These are phyloP conservation scores for Nasonia giraulti DNA, from an alignment of 1,140 invertebrate genomes.

Conservation along the genomic window DNA sequence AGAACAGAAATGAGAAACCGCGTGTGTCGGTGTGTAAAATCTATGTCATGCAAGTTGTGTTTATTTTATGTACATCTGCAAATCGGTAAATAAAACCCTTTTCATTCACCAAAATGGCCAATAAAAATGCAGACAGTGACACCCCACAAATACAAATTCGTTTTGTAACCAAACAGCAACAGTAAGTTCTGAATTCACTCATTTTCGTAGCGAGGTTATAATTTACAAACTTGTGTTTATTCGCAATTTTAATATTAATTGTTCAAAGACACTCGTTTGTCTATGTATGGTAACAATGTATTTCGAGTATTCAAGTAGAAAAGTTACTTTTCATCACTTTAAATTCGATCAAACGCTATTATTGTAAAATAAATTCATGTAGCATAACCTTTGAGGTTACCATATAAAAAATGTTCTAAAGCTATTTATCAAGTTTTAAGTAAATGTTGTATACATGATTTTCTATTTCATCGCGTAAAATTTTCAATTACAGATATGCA, in stretches of 20 bases:
- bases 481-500: slow-evolving; percentile 83
- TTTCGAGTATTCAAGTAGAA: too few species aligned
- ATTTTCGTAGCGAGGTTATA: slow-evolving; percentile 47
- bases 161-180: slow-evolving; percentile 86
- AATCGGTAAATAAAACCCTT: neutral
- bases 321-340: too few species aligned
- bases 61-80: slow-evolving; percentile 40
- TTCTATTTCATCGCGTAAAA: slow-evolving; percentile 9
- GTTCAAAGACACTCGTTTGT: neutral
- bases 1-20: neutral
- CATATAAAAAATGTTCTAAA: too few species aligned
- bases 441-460: too few species aligned
- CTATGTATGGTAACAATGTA: neutral
- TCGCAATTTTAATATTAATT: slow-evolving; percentile 10
- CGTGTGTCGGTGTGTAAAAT: neutral
- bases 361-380: slow-evolving; percentile 9
- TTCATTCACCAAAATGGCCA: slow-evolving; percentile 48
- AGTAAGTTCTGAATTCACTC: slow-evolving; percentile 76
- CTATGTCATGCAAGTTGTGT: neutral
- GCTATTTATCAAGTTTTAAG: too few species aligned
- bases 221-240: slow-evolving; percentile 36
- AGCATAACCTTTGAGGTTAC: too few species aligned
- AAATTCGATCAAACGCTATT: neutral
- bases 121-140: slow-evolving; percentile 50
- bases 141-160: slow-evolving; percentile 81